These are phyloP conservation scores for Gymnopithys bicolor DNA, from an alignment of 2,797 vertebrate genomes.

Conservation along the genomic window DNA sequence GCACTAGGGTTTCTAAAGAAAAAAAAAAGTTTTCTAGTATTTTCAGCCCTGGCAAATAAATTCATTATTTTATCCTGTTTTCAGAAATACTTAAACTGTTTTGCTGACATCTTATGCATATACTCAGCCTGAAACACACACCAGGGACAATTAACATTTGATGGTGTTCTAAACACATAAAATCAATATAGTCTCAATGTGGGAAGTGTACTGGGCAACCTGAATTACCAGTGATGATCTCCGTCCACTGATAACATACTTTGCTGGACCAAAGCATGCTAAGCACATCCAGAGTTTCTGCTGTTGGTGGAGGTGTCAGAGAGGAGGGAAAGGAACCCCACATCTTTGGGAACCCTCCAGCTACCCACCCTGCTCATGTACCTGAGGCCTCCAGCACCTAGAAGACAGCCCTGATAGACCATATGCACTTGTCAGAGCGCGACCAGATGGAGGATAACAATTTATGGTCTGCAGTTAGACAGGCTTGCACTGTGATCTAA, in stretches of 20 bases:
- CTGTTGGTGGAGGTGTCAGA: background rate
- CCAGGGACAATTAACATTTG: background rate
- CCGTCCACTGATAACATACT: background rate
- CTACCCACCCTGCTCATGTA: background rate
- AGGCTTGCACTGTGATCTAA: constrained; percentile 55
- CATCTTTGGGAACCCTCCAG: background rate
- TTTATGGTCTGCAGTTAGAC: constrained; percentile 55
- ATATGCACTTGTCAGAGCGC: background rate
- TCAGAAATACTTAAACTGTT: background rate
- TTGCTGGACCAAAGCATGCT: background rate
- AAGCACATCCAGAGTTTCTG: background rate
- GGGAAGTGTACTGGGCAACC: background rate
- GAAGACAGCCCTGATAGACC: background rate
- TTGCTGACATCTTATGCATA: background rate
- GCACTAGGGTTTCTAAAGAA: background rate
- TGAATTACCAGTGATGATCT: background rate
- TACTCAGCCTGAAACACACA: background rate
- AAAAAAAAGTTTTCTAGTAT: background rate
- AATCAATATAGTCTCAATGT: background rate
- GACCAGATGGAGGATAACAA: constrained; percentile 26
- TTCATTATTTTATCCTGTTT: background rate
- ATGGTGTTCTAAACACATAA: background rate
- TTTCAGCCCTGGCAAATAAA: background rate
- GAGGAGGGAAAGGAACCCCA: background rate
- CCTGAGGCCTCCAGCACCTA: background rate